Conservation (phyloP, 2,113 vertebrate species). For the Atlantisia rogersi region DNA sequence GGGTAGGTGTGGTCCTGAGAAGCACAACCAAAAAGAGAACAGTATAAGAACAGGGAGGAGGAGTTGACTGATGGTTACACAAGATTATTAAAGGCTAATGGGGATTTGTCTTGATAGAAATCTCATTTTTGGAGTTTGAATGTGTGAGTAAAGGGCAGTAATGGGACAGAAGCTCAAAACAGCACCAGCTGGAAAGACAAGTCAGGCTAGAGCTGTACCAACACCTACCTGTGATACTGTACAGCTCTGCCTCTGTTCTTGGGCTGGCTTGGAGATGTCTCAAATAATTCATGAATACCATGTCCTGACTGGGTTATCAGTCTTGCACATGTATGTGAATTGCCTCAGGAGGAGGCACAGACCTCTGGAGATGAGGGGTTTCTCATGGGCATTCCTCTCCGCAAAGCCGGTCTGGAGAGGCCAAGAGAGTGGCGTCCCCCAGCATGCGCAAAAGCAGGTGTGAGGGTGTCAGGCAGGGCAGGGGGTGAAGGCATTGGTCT, state of each 20-base stretch:
- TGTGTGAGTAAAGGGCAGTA: not conserved
- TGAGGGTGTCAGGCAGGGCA: not conserved
- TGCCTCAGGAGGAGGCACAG: not conserved
- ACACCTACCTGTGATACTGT: not conserved
- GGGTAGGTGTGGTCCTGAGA: not conserved
- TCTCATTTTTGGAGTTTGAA: not conserved
- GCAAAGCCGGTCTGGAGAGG: not conserved
- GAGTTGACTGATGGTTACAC: not conserved
- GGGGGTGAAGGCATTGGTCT: not conserved
- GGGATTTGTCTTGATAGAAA: not conserved
- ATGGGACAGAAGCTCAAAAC: not conserved
- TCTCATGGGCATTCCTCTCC: not conserved
- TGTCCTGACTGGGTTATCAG: rapidly evolving
- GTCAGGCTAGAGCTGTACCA: not conserved
- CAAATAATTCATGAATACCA: not conserved
- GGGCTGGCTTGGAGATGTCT: not conserved
- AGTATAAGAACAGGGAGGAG: not conserved
- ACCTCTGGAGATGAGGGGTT: not conserved
- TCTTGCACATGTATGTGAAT: rapidly evolving
- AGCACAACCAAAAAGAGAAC: not conserved
- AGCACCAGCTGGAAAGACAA: not conserved
- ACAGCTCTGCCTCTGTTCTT: not conserved
- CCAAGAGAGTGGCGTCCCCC: not conserved
- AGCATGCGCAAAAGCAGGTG: not conserved
- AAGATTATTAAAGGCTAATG: not conserved